Evolutionary conservation across 2,797 vertebrate genomes (phyloP).

Genomic region (Etheostoma perlongum): DNA sequence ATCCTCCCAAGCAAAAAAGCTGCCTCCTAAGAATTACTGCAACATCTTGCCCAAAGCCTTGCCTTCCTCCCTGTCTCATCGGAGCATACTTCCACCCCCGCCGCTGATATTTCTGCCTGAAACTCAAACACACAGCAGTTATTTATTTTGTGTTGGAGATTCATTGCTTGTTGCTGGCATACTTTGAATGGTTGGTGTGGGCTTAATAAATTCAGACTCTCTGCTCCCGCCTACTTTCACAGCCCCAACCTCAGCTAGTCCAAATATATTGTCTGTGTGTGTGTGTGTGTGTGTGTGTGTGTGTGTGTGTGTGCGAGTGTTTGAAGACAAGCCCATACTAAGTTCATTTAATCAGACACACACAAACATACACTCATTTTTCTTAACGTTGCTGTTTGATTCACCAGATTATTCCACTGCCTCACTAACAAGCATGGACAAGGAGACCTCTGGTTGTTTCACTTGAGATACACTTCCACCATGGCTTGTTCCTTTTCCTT

Average conservation of each 20-base stretch:
- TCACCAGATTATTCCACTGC: slow-evolving; percentile 15
- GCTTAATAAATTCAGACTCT: slow-evolving; percentile 73
- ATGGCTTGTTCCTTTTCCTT: neutral
- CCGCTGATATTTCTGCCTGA: slow-evolving; percentile 50
- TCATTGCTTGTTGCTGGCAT: slow-evolving; percentile 70
- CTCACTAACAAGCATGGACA: slow-evolving; percentile 27
- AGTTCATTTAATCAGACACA: slow-evolving; percentile 42
- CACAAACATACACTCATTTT: slow-evolving; percentile 20
- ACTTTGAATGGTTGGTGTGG: slow-evolving; percentile 67
- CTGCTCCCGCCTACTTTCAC: slow-evolving; percentile 54
- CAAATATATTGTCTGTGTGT: neutral
- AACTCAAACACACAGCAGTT: slow-evolving; percentile 62
- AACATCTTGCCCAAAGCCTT: slow-evolving; percentile 53
- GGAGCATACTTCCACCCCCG: slow-evolving; percentile 47
- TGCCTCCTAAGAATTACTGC: slow-evolving; percentile 58
- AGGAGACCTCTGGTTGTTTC: slow-evolving; percentile 6
- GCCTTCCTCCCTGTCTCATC: slow-evolving; percentile 43
- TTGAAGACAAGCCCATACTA: slow-evolving; percentile 18
- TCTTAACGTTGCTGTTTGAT: slow-evolving; percentile 13
- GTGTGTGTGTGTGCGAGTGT: slow-evolving; percentile 16
- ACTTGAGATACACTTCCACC: neutral
- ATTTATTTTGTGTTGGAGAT: slow-evolving; percentile 71
- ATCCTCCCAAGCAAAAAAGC: slow-evolving; percentile 51
- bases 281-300: neutral
- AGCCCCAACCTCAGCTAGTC: slow-evolving; percentile 26